Evolutionary conservation across 2,888 invertebrate species (phyloP).

Genomic region (Melanotus villosus): DNA sequence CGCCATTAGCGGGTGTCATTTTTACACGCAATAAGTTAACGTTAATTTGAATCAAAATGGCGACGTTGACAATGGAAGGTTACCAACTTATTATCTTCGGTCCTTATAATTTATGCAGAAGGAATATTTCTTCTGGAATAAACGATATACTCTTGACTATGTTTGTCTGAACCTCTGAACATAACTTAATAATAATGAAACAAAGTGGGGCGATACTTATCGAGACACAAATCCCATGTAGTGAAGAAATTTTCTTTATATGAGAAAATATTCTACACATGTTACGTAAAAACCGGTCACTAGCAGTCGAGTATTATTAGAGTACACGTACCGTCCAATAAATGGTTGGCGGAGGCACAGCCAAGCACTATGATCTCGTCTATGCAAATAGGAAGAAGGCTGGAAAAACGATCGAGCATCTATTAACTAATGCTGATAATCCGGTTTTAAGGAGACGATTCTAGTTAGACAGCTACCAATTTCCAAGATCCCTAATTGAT

Average conservation of each 20-base stretch:
- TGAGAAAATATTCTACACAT: slow-evolving; percentile 26
- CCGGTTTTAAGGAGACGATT: slow-evolving; percentile 21
- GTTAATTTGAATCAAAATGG: no score
- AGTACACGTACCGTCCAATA: slow-evolving; percentile 32
- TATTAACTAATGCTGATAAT: slow-evolving; percentile 22
- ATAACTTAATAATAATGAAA: not conserved
- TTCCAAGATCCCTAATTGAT: not conserved
- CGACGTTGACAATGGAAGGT: no score
- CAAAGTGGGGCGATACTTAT: slow-evolving; percentile 7
- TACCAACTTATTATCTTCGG: no score
- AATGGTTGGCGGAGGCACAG: slow-evolving; percentile 8
- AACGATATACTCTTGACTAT: no score
- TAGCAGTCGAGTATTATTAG: slow-evolving; percentile 30
- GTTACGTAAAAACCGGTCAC: slow-evolving; percentile 38
- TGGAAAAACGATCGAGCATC: slow-evolving; percentile 22
- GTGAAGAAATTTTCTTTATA: slow-evolving; percentile 10
- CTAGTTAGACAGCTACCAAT: slow-evolving; percentile 4
- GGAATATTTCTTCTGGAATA: no score
- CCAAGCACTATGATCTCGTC: slow-evolving; percentile 13
- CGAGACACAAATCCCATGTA: not conserved
- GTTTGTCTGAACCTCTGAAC: not conserved
- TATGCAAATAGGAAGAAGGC: slow-evolving; percentile 33
- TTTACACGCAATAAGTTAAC: no score
- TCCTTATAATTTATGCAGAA: no score
- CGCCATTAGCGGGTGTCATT: no score